phyloP scores from a whole-genome alignment of 2,113 vertebrate species.

The Salminus brasiliensis region DNA sequence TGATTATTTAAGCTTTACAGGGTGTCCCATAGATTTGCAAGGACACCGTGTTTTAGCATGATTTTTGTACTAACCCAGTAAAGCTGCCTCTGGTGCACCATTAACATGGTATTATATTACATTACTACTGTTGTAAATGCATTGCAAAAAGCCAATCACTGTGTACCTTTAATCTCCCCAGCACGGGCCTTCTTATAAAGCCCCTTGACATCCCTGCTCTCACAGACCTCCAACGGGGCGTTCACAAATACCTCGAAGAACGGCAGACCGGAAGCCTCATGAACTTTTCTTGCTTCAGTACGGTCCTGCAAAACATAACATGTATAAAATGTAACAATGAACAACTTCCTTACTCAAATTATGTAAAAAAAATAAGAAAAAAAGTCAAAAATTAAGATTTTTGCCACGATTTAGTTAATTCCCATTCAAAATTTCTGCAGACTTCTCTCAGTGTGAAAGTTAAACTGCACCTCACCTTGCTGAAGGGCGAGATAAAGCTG shows the following conservation, averaged over 20 bases:
- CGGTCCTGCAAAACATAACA: no score
- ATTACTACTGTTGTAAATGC: not conserved
- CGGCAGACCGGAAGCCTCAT: slow-evolving; percentile 80
- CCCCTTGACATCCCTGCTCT: slow-evolving; percentile 96
- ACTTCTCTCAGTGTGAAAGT: no score
- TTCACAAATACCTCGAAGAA: slow-evolving; percentile 97
- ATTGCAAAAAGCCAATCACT: not conserved
- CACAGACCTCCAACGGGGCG: slow-evolving; percentile 91
- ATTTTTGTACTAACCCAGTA: no score
- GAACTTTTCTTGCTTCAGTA: slow-evolving; percentile 86
- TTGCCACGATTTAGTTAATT: not conserved
- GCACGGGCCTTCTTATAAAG: slow-evolving; percentile 96
- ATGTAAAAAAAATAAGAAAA: not conserved
- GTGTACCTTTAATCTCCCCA: slow-evolving; percentile 96
- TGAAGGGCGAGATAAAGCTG: slow-evolving; percentile 95
- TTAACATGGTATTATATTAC: no score
- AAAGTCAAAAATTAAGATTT: not conserved
- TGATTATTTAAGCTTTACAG: no score
- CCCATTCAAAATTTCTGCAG: not conserved
- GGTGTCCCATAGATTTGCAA: no score
- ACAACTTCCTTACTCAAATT: no score
- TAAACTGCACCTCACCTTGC: slow-evolving; percentile 78
- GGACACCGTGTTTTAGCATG: no score
- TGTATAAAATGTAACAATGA: no score
- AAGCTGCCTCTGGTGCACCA: no score